phyloP scores from a whole-genome alignment of 2,888 invertebrate genomes.

The Onchidella celtica region DNA sequence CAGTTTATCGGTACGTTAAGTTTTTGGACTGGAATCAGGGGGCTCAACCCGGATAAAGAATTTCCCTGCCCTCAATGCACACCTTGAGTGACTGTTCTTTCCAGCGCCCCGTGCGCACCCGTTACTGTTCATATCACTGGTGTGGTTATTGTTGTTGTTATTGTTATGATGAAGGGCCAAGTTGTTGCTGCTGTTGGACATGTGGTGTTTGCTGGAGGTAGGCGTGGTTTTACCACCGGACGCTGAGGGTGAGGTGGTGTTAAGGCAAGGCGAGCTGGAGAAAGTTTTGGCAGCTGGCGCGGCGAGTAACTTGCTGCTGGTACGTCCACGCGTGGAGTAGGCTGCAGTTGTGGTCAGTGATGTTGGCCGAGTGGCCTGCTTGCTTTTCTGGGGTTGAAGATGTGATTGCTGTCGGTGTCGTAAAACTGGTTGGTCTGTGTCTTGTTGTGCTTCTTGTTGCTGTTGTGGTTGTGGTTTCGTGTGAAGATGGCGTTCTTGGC shows the following conservation, averaged over 20 bases:
- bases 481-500: background rate
- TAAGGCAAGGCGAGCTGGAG: constrained; percentile 14
- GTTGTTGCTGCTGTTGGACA: background rate
- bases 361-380: background rate
- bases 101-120: no score
- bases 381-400: background rate
- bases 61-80: no score
- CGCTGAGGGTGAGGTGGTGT: background rate
- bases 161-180: no score
- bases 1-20: no score
- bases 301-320: background rate
- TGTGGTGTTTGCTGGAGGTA: background rate
- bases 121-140: background rate
- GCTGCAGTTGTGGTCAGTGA: background rate
- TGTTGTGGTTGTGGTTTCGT: background rate
- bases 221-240: background rate
- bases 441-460: background rate
- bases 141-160: background rate
- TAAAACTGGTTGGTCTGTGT: background rate
- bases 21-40: no score
- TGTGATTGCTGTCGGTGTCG: background rate
- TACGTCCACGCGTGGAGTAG: no score
- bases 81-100: no score
- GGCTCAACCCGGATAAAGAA: no score
- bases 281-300: background rate